These are phyloP conservation scores for Chaetodon trifascialis DNA, from an alignment of 2,113 vertebrate species.

Conservation along the genomic window DNA sequence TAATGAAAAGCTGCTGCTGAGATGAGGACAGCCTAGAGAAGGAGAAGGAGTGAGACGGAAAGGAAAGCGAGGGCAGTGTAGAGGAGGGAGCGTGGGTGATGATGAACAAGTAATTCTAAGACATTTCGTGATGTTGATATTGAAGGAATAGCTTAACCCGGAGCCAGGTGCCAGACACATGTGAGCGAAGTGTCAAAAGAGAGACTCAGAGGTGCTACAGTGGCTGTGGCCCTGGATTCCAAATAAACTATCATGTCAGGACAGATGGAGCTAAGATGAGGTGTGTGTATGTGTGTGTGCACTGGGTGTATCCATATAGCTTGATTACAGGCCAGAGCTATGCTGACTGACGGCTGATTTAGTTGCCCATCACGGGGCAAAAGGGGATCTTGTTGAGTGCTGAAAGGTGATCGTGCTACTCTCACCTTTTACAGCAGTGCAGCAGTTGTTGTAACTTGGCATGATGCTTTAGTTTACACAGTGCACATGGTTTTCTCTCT, in stretches of 20 bases:
- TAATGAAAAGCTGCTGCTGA: slow-evolving; percentile 40
- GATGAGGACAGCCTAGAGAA: slow-evolving; percentile 7
- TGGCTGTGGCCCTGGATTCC: slow-evolving; percentile 27
- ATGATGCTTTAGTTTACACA: slow-evolving; percentile 24
- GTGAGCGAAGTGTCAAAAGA: slow-evolving; percentile 39
- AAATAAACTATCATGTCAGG: slow-evolving; percentile 52
- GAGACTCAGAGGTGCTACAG: slow-evolving; percentile 28
- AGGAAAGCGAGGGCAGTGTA: not conserved
- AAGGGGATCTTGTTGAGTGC: slow-evolving; percentile 26
- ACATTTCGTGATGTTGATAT: slow-evolving; percentile 5
- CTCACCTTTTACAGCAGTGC: slow-evolving; percentile 17
- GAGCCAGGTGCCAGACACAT: slow-evolving; percentile 44
- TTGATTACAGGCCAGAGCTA: slow-evolving; percentile 1
- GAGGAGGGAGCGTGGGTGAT: not conserved
- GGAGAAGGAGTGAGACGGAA: not conserved
- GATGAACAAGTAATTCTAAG: slow-evolving; percentile 14
- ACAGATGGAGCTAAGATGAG: slow-evolving; percentile 15
- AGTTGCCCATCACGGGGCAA: slow-evolving; percentile 14
- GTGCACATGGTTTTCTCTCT: slow-evolving; percentile 14
- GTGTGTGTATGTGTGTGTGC: not conserved
- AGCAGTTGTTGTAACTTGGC: slow-evolving; percentile 39
- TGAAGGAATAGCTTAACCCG: slow-evolving; percentile 28
- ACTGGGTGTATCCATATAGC: slow-evolving; percentile 12
- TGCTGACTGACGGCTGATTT: slow-evolving; percentile 47
- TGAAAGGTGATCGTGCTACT: slow-evolving; percentile 35